Evolutionary conservation across 2,113 vertebrate genomes (phyloP), one percentile per base, ranked within the genome.

Genomic region (Chaetodon trifascialis): DNA sequence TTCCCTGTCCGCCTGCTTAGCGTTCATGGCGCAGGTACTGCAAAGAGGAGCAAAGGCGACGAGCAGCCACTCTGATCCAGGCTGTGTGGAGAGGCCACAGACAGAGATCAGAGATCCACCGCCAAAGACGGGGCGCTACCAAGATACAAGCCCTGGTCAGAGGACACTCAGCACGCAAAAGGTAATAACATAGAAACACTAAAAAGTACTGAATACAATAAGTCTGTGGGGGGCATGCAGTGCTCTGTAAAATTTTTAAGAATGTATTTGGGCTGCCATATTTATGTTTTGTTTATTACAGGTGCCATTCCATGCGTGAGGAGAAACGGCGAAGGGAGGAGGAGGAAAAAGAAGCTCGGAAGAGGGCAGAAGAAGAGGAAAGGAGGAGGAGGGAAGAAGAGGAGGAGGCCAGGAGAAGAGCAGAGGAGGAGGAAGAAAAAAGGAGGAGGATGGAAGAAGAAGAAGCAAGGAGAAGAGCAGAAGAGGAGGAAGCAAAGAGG

Each of bases 71-170:
- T 34, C 52, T 92, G 51, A 97, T 99, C 79, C 98, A 99, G 93
- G 92, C 97, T 0, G 56, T 72, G 0, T 99, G 98, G 98, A 92
- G 96, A 46, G 95, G 97, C 0, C 95, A 94, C 91, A 73, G 38
- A 12, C 95, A 95, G 66, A 91, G 93, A 16, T 77, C 17, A 0
- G 82, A 84, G 44, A 97, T 95, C 84, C 80, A 15, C 14, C 91
- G 83, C 19, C 92, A 82, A 59, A 92, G 58, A 75, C 89, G 83
- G 23, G 92, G 72, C 0, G 93, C 91, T 9, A 89, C 97, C 66
- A 95, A 95, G 54, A 89, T 99, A 55, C 98, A 99, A 90, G 97
- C 97, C 8, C 54, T 97, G 64, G 94, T 94, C 91, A 95, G 97
- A 73, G 97, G 98, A 1, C 88, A 96, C 64, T 97, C 97, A 0